Conservation (phyloP, 2,888 invertebrate genomes). For the Eupeodes latifasciatus region DNA sequence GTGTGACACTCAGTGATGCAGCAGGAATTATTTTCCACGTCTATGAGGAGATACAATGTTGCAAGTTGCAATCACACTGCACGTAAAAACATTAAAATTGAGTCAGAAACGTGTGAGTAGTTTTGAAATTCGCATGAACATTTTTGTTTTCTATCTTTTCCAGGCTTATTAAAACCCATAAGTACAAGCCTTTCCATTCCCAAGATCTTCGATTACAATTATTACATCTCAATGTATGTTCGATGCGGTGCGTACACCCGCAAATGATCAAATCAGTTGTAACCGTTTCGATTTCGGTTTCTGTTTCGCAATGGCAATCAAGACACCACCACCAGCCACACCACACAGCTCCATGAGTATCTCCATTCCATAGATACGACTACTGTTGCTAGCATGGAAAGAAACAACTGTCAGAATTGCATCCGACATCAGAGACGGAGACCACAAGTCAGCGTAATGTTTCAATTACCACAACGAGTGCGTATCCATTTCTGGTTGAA, state of each 20-base stretch:
- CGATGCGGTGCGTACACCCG: slow-evolving; percentile 29
- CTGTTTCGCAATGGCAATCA: slow-evolving; percentile 44
- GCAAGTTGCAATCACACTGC: not conserved
- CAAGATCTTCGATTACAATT: slow-evolving; percentile 54
- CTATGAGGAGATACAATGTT: slow-evolving; percentile 48
- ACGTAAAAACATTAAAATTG: not conserved
- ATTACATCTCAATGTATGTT: slow-evolving; percentile 29
- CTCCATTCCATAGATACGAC: not conserved
- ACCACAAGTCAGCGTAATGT: slow-evolving; percentile 69
- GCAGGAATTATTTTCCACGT: slow-evolving; percentile 35
- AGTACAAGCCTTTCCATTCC: slow-evolving; percentile 43
- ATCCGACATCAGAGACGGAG: slow-evolving; percentile 41
- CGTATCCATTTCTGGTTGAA: slow-evolving; percentile 69
- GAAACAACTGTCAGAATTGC: slow-evolving; percentile 63
- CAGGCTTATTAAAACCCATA: not conserved
- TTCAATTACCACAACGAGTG: slow-evolving; percentile 74
- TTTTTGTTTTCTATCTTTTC: not conserved
- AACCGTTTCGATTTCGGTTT: not conserved
- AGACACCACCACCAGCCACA: slow-evolving; percentile 37
- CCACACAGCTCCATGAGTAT: slow-evolving; percentile 12
- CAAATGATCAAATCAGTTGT: slow-evolving; percentile 60
- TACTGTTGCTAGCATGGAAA: slow-evolving; percentile 38
- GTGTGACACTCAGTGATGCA: slow-evolving; percentile 49
- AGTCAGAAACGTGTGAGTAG: not conserved
- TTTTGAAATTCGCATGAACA: not conserved